Conservation (phyloP, 2,113 vertebrate genomes). For the Plectropomus leopardus region DNA sequence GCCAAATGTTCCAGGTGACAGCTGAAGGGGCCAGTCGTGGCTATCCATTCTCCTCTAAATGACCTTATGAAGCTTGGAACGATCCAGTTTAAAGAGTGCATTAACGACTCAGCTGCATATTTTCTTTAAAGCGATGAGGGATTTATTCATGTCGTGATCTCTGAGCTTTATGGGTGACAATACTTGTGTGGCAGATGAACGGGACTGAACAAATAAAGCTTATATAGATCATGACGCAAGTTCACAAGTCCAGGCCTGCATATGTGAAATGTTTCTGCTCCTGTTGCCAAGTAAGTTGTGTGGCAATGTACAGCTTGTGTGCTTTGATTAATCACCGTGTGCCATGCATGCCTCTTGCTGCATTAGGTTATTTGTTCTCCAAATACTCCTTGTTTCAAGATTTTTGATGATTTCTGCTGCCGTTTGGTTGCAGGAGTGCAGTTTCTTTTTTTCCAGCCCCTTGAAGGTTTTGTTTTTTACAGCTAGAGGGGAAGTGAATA, state of each 20-base stretch:
- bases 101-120: constrained; percentile 35
- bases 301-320: not conserved
- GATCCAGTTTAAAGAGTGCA: constrained; percentile 25
- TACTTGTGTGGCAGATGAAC: constrained; percentile 23
- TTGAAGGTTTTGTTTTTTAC: constrained; percentile 7
- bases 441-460: constrained; percentile 4
- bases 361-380: not conserved
- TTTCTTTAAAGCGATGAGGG: constrained; percentile 40
- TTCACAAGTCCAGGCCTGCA: constrained; percentile 33
- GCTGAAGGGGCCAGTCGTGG: constrained; percentile 50
- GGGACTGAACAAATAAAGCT: constrained; percentile 14
- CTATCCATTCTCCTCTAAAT: constrained; percentile 42
- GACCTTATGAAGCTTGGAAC: constrained; percentile 55
- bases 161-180: constrained; percentile 37
- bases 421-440: constrained; percentile 8
- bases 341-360: not conserved
- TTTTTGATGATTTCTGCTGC: not conserved
- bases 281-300: constrained; percentile 3
- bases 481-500: constrained; percentile 5
- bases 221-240: constrained; percentile 30
- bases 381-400: constrained; percentile 1
- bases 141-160: constrained; percentile 38
- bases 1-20: constrained; percentile 76
- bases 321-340: constrained; percentile 12
- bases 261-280: constrained; percentile 30